A percentile compares a stretch with the other conserved stretches of the same genome.
phyloP scores from a whole-genome alignment of 2,888 invertebrate genomes.

The Teleiodes luculella region DNA sequence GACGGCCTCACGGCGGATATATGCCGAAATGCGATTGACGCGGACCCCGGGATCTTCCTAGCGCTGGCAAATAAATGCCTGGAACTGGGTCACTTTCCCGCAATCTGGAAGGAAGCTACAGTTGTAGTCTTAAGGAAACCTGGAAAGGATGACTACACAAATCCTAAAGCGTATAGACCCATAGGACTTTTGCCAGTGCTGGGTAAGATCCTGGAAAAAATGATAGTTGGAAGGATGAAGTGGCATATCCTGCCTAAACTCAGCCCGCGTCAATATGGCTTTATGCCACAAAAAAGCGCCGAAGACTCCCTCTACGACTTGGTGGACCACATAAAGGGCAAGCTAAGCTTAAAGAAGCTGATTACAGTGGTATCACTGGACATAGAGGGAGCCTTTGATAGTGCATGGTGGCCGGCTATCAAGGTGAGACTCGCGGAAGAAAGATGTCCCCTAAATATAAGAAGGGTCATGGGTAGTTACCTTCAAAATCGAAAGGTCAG shows the following conservation, averaged over 20 bases:
- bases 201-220: background rate
- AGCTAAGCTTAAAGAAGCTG: background rate
- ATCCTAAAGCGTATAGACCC: background rate
- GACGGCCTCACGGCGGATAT: constrained; percentile 20
- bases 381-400: constrained; percentile 12
- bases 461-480: constrained; percentile 3
- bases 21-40: background rate
- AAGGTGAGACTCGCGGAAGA: constrained; percentile 1
- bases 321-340: background rate
- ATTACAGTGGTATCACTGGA: background rate
- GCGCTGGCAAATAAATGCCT: constrained; percentile 17
- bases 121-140: constrained; percentile 25
- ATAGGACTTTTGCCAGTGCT: background rate
- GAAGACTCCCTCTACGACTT: constrained; percentile 10
- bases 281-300: constrained; percentile 4
- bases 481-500: background rate
- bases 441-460: background rate
- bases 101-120: constrained; percentile 22
- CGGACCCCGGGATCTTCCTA: background rate
- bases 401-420: constrained; percentile 13
- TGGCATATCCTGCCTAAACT: background rate
- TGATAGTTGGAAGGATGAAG: background rate
- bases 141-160: background rate
- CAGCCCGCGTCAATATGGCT: background rate
- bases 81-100: constrained; percentile 19